Evolutionary conservation across 1,140 invertebrate species (phyloP), one percentile per base, ranked within the genome.

Genomic region (Aphis craccivora): DNA sequence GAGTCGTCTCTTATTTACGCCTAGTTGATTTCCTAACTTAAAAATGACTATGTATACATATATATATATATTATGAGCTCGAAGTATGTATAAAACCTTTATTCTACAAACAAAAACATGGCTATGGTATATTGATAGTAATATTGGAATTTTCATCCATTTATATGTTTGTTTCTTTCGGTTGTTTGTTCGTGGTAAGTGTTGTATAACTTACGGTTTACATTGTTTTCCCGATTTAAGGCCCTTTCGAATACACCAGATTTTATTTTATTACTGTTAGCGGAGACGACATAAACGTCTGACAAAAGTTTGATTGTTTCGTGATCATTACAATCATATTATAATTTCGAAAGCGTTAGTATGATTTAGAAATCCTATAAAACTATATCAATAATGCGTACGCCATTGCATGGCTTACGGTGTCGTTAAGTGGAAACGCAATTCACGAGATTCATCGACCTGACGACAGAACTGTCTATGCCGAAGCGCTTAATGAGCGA

Each of bases 111-210:
- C 14, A 67, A n/a, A n/a, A 67, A n/a, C 60, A n/a, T n/a, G 0
- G 14, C 60, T 45, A 45, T 45, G 60, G 60, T 18, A 67, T 67
- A 67, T 67, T 18, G 5, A n/a, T 67, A 67, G n/a, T 67, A n/a
- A 67, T 67, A 67, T 67, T 67, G n/a, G 60, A 67, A 67, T 67
- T 67, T 67, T 67, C 60, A 67, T 67, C 60, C 60, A 30, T 67
- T n/a, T 67, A n/a, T n/a, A 30, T 67, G 30, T n/a, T 67, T 67
- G 60, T 67, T 67, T n/a, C 48, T n/a, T 67, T n/a, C 60, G 60
- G 60, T 67, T 67, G 30, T 67, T 67, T 67, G 60, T 67, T 67
- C 60, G 30, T n/a, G 30, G 60, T 67, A 67, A 67, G 60, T n/a
- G 30, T 67, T 67, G 30, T 67, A 67, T n/a, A 67, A 67, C 60